phyloP scores from a whole-genome alignment of 2,797 vertebrate species.

The Garrulus glandarius region DNA sequence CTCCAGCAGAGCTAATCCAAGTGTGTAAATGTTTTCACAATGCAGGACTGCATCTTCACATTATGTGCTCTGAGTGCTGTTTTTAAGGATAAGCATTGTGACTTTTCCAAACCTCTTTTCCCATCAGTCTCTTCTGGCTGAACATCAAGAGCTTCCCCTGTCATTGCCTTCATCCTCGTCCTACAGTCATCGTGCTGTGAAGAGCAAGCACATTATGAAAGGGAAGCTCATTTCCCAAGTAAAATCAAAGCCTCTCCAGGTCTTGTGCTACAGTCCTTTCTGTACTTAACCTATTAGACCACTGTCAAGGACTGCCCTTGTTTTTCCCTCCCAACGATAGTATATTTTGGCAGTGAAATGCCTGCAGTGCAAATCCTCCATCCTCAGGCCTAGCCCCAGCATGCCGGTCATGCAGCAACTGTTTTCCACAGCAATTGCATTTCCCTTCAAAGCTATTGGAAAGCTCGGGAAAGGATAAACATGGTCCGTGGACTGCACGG shows the following conservation, averaged over 20 bases:
- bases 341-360: neutral
- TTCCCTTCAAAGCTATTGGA: neutral
- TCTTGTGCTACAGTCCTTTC: neutral
- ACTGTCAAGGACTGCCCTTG: neutral
- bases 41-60: neutral
- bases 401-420: fast-evolving
- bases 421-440: neutral
- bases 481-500: neutral
- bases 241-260: neutral
- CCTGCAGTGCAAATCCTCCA: neutral
- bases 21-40: neutral
- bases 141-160: neutral
- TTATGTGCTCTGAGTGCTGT: neutral
- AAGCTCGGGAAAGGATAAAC: slow-evolving; percentile 12
- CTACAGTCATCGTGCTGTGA: neutral
- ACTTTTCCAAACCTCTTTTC: slow-evolving; percentile 8
- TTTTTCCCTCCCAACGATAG: neutral
- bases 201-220: neutral
- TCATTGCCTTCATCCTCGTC: neutral
- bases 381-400: neutral
- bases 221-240: neutral
- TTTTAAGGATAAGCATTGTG: neutral
- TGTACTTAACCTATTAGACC: neutral
- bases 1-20: neutral
- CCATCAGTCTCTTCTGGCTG: neutral